Base-by-base conservation (phyloP, 2,888 invertebrate genomes). In the Diarsia brunnea region DNA sequence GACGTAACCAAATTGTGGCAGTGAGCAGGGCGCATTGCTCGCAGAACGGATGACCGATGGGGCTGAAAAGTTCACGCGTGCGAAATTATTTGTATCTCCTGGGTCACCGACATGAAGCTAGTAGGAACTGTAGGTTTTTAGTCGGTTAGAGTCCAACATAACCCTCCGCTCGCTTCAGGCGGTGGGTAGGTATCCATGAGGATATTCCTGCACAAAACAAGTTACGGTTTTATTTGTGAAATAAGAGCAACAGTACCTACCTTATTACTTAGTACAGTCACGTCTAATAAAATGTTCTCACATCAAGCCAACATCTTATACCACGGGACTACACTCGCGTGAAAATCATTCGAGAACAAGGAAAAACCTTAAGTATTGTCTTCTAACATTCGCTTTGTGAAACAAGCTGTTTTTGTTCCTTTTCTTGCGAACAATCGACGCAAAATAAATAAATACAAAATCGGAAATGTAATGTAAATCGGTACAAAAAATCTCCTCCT, bases 241-340 rank as follows among this genome's bases (percentile, higher is more conserved):
- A 64, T 51, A 16, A 21, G 21, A 16, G 24, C 21, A 53, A 38
- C 74, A 47, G n/a, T 64, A 27, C 47, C 24, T 49, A 38, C 24
- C 24, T 55, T 38, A 73, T 74, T 64, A 38, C 31, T n/a, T 19
- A 64, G n/a, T 64, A 47, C 19, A 64, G 47, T 75, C 75, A 75
- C 55, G 74, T 64, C 12, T 53, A 75, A 75, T 47, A 47, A 47
- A 24, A 75, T 65, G 55, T 74, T 74, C 58, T 49, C 65, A 65
- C 27, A 38, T 38, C 47, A 55, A 38, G 27, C 64, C 38, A 27
- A 58, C 55, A 21, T 75, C n/a, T 64, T 64, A n/a, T 38, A 53
- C 58, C 45, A 53, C 63, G 73, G 53, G 53, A 73, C 27, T 31
- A 16, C 38, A 45, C n/a, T 43, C 31, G 24, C 53, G 16, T 31